Conservation (phyloP, 1,140 invertebrate species). For the Mya arenaria region DNA sequence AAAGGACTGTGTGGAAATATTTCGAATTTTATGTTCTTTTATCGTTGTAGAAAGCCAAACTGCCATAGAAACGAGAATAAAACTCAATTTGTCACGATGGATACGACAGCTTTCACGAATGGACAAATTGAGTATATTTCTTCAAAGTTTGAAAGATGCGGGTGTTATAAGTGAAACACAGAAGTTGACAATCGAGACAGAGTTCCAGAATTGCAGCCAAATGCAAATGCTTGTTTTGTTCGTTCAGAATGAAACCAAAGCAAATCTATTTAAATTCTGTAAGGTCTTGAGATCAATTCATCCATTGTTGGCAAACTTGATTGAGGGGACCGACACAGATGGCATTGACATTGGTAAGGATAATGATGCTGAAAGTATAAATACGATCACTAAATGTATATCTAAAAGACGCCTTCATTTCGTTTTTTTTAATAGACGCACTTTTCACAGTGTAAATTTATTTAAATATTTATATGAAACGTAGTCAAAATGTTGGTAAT, state of each 20-base stretch:
- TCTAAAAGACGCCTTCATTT: background rate
- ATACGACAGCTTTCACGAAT: background rate
- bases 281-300: background rate
- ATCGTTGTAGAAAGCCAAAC: background rate
- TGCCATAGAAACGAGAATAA: background rate
- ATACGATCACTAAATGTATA: too few relatives aligned
- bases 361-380: too few relatives aligned
- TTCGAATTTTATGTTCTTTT: background rate
- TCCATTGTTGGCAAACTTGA: background rate
- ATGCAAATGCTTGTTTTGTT: constrained; percentile 7
- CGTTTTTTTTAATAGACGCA: too few relatives aligned
- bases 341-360: constrained; percentile 21
- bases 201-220: background rate
- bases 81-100: constrained; percentile 14
- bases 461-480: too few relatives aligned
- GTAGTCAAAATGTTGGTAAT: too few relatives aligned
- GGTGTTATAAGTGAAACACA: constrained; percentile 7
- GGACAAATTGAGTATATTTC: background rate
- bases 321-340: constrained; percentile 19
- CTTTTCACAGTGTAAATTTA: too few relatives aligned
- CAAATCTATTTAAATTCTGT: background rate
- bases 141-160: constrained; percentile 5
- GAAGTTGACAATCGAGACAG: background rate
- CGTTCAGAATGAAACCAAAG: background rate
- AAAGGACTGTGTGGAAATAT: background rate